phyloP scores from a whole-genome alignment of 1,140 invertebrate species.

The Drosophila pseudoobscura region DNA sequence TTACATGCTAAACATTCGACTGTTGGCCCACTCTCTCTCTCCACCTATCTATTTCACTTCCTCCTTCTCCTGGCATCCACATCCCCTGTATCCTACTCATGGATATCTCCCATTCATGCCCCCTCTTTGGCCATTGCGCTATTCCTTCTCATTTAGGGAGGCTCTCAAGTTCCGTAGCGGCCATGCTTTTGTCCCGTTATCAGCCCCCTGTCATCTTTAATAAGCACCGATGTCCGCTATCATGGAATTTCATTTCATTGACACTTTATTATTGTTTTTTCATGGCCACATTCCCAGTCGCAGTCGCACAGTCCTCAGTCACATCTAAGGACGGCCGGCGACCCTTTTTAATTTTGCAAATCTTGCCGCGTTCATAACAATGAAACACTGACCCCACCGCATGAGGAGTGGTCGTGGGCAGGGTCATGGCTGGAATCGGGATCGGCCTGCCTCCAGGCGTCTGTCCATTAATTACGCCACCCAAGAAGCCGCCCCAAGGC shows the following conservation, averaged over 20 bases:
- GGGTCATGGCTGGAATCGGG: conserved; percentile 11
- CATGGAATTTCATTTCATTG: conserved; percentile 76
- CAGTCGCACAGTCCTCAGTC: conserved; percentile 1
- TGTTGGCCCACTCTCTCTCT: conserved; percentile 13
- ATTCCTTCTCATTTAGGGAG: conserved; percentile 14
- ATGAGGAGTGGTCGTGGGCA: conserved; percentile 8
- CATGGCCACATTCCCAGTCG: conserved; percentile 6
- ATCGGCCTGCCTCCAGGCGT: conserved; percentile 24
- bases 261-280: conserved; percentile 70
- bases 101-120: conserved; percentile 6
- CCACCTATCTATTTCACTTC: conserved; percentile 33
- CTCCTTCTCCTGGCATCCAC: conserved; percentile 1
- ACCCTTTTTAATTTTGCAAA: conserved; percentile 80
- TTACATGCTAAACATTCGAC: conserved; percentile 74
- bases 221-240: conserved; percentile 77
- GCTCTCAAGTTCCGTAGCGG: conserved; percentile 31
- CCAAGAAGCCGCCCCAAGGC: conserved; percentile 38
- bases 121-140: conserved; percentile 19
- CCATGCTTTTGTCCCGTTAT: conserved; percentile 57
- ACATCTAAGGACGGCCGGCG: conserved; percentile 45
- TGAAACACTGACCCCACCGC: conserved; percentile 42
- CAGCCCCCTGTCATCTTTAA: conserved; percentile 74
- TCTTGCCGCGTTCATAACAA: conserved; percentile 70
- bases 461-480: conserved; percentile 72
- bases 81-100: conserved; percentile 11